Percentiles rank a stretch among this genome's conserved stretches.
phyloP scores from a whole-genome alignment of 64 coral and sea anemone species.

The Dendronephthya gigantea region DNA sequence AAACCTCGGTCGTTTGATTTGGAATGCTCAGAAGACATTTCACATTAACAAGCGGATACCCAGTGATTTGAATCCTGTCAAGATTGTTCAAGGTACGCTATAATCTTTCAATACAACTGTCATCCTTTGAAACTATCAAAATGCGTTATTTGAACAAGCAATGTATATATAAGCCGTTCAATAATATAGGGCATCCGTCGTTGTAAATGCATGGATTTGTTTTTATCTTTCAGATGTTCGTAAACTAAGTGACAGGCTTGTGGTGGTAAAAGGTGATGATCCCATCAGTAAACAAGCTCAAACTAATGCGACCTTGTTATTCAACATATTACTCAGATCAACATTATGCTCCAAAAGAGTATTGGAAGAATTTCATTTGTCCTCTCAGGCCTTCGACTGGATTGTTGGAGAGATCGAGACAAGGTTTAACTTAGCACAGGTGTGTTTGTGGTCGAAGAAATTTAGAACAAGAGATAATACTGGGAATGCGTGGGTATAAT shows the following conservation, averaged over 20 bases:
- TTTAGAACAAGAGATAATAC: neutral
- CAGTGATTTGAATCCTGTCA: constrained; percentile 81
- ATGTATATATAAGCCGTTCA: too few relatives aligned
- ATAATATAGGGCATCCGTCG: too few relatives aligned
- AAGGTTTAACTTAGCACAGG: constrained; percentile 74
- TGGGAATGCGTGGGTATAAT: neutral
- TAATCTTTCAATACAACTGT: neutral
- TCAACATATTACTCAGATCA: constrained; percentile 83
- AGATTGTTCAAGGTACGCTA: constrained; percentile 70
- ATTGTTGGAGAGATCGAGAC: constrained; percentile 91
- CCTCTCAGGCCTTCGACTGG: constrained; percentile 99
- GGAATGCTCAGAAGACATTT: constrained; percentile 98
- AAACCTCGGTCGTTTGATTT: constrained; percentile 81
- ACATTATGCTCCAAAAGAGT: constrained; percentile 81
- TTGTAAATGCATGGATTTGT: neutral
- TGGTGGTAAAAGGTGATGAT: constrained; percentile 83
- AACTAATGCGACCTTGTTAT: constrained; percentile 88
- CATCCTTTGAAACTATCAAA: too few relatives aligned
- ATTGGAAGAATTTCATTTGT: constrained; percentile 88
- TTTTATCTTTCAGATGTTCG: constrained; percentile 52
- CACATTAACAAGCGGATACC: constrained; percentile 67
- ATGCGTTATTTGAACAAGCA: too few relatives aligned
- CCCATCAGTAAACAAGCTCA: constrained; percentile 97
- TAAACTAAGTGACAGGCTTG: constrained; percentile 72
- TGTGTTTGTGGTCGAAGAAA: neutral